phyloP scores from a whole-genome alignment of 2,113 vertebrate species.

The Osmerus eperlanus region DNA sequence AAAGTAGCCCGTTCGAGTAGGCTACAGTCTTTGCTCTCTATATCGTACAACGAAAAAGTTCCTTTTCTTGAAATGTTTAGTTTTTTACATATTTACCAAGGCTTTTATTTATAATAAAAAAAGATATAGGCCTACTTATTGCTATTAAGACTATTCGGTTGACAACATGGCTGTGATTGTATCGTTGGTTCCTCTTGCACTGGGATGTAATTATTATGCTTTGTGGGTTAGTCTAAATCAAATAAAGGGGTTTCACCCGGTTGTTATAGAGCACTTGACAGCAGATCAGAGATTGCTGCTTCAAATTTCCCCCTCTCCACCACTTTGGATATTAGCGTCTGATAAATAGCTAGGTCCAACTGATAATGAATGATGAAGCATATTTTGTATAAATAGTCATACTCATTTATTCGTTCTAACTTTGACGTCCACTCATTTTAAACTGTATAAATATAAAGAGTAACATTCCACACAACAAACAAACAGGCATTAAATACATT shows the following conservation, averaged over 20 bases:
- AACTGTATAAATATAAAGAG: constrained; percentile 95
- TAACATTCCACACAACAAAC: constrained; percentile 86
- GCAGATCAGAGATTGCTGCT: too few relatives aligned
- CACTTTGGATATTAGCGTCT: background rate
- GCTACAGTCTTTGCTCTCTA: too few relatives aligned
- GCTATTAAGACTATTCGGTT: too few relatives aligned
- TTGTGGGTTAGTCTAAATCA: background rate
- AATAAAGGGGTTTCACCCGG: background rate
- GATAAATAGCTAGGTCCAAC: background rate
- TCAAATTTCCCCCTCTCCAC: background rate
- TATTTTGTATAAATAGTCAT: constrained; percentile 82
- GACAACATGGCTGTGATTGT: too few relatives aligned
- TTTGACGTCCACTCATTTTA: constrained; percentile 77
- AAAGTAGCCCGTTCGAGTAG: too few relatives aligned
- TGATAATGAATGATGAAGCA: background rate
- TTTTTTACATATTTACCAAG: background rate
- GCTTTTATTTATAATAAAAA: background rate
- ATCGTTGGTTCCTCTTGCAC: too few relatives aligned
- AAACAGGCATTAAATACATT: constrained; percentile 86
- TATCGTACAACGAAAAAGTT: background rate
- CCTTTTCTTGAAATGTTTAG: background rate
- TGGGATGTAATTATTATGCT: background rate
- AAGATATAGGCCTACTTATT: too few relatives aligned
- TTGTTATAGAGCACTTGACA: background rate
- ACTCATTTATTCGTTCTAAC: constrained; percentile 78